A percentile compares a stretch with the other conserved stretches of the same genome.
phyloP scores from a whole-genome alignment of 2,888 invertebrate genomes.

The Corythucha ciliata region DNA sequence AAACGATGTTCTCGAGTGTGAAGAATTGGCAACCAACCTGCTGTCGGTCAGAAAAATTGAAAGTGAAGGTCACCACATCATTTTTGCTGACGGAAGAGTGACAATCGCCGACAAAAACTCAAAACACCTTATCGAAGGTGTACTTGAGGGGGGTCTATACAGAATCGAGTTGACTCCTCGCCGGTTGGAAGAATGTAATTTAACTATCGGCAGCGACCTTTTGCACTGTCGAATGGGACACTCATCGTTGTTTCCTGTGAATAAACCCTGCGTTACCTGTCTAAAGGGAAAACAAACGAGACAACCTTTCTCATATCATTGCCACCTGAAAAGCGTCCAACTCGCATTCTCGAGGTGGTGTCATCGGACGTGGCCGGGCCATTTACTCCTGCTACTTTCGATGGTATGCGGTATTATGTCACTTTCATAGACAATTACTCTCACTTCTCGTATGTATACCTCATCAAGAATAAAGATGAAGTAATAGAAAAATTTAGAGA shows the following conservation, averaged over 20 bases:
- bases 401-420: conserved; percentile 8
- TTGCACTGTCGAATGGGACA: conserved; percentile 9
- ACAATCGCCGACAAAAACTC: conserved; percentile 1
- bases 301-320: neutral
- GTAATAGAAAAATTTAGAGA: conserved; percentile 4
- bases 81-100: conserved; percentile 1
- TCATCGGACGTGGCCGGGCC: conserved; percentile 3
- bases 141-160: no score
- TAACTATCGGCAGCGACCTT: no score
- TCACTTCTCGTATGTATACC: neutral
- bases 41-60: conserved; percentile 5
- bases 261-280: conserved; percentile 4
- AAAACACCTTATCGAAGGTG: no score
- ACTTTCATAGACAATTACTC: conserved; percentile 6
- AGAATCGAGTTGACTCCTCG: no score
- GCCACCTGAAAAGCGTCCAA: neutral
- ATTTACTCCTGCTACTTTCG: conserved; percentile 4
- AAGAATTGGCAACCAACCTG: conserved; percentile 4
- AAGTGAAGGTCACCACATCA: neutral
- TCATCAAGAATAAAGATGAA: neutral
- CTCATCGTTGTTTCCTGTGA: neutral
- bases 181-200: no score
- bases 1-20: conserved; percentile 5
- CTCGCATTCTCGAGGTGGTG: neutral
- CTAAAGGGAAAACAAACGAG: conserved; percentile 9